phyloP scores from a whole-genome alignment of 2,113 vertebrate genomes.

The Corvus moneduloides region DNA sequence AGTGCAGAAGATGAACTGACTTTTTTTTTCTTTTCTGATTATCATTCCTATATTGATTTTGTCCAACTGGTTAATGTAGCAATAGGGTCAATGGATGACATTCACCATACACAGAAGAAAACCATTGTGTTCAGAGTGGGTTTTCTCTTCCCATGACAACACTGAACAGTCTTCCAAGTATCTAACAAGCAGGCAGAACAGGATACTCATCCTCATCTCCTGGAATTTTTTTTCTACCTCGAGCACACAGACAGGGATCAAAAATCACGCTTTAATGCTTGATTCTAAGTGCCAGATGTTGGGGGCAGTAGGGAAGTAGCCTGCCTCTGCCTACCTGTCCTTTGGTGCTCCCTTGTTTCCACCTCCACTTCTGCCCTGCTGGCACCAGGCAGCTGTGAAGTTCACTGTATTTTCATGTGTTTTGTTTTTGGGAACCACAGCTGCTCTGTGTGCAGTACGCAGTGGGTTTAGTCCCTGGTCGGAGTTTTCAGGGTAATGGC shows the following conservation, averaged over 20 bases:
- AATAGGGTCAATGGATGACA: no score
- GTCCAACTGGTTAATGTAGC: not conserved
- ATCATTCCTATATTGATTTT: not conserved
- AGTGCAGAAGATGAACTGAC: not conserved
- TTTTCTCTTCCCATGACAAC: not conserved
- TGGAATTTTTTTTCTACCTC: not conserved
- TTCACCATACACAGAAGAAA: not conserved
- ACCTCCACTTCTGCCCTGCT: not conserved
- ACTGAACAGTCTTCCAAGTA: not conserved
- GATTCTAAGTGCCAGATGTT: not conserved
- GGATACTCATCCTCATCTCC: not conserved
- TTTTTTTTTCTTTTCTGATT: not conserved
- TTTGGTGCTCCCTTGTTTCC: not conserved
- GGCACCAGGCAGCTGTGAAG: not conserved
- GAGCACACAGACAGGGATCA: not conserved
- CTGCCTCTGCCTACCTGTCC: not conserved
- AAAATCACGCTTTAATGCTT: not conserved
- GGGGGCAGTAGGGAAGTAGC: not conserved
- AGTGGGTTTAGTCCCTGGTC: not conserved
- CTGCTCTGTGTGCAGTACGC: not conserved
- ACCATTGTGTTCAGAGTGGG: rapidly evolving
- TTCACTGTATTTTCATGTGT: not conserved
- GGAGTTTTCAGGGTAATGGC: not conserved
- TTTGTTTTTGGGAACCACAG: not conserved
- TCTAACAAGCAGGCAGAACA: not conserved